Base-by-base conservation (phyloP, 2,888 invertebrate species). In the Parthenolecanium corni region DNA sequence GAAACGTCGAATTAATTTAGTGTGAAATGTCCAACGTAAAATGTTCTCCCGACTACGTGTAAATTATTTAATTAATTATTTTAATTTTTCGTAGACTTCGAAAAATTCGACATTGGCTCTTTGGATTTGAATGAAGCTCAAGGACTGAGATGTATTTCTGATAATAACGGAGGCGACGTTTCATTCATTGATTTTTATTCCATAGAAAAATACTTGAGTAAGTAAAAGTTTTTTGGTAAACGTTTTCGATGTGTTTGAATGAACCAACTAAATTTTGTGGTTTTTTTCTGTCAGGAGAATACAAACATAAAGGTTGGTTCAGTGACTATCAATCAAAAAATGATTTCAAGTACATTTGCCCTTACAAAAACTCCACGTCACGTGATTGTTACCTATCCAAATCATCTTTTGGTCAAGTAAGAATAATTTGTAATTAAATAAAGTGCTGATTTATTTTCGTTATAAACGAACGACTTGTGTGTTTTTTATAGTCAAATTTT, bases 101-200 rank as follows among this genome's bases (percentile, higher is more conserved):
- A 31, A 31, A 31, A 31, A 31, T 31, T 31, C 4, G 31, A 31
- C 31, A 9, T 42, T 21, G 47, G 52, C 18, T 42, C 46, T 11
- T 23, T 44, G 18, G 47, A 53, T 52, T 9, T 80, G 0, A 86
- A 85, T 64, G 74, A 77, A 65, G 80, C 68, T 1, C 71, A 81
- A 1, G 85, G 86, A 0, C 71, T 87, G 40, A 75, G 79, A 61
- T 85, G 86, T 66, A 73, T 90, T 14, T 75, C 80, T 1, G 80
- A 83, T 66, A 31, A 4, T 6, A 82, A 80, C 0, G 78, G 76
- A 65, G 86, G 80, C 3, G 89, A 90, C 69, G 87, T 90, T 0
- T 89, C 89, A 0, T 89, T 91, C 68, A 74, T 90, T 1, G 81
- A 82, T 67, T 79, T 83, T 66, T 75, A 76, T 23, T 78, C 80